These are phyloP conservation scores for Globodera rostochiensis DNA, from an alignment of 1,140 invertebrate genomes.

Conservation along the genomic window DNA sequence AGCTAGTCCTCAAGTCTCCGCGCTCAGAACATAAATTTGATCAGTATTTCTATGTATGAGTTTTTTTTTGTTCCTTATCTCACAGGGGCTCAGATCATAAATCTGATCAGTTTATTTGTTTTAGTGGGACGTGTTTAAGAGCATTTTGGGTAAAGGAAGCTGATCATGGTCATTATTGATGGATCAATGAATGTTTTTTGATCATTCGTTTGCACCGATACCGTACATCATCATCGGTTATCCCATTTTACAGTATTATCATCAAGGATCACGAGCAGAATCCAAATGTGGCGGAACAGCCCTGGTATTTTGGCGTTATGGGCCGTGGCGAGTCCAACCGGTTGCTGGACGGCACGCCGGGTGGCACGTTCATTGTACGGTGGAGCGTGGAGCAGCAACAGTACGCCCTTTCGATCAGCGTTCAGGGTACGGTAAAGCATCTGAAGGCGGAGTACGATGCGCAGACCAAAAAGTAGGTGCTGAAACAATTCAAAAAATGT, in stretches of 20 bases:
- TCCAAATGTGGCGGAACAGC: conserved; percentile 23
- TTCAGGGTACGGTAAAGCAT: conserved; percentile 33
- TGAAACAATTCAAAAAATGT: neutral
- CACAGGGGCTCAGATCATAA: no score
- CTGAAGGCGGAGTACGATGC: conserved; percentile 39
- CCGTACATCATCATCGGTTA: no score
- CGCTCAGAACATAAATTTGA: no score
- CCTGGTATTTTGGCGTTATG: conserved; percentile 67
- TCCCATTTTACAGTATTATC: conserved; percentile 31
- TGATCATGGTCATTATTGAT: no score
- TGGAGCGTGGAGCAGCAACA: conserved; percentile 58
- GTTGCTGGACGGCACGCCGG: conserved; percentile 58
- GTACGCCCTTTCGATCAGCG: conserved; percentile 35
- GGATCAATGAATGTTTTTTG: no score
- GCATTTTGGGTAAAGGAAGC: no score
- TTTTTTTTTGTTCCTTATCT: no score
- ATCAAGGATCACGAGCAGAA: conserved; percentile 27
- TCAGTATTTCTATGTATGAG: no score
- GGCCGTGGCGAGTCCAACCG: conserved; percentile 61
- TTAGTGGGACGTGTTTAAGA: no score
- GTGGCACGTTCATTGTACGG: conserved; percentile 67
- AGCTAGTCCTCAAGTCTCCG: no score
- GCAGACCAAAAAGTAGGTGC: neutral
- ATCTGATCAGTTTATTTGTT: no score
- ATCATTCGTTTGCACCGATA: no score